These are phyloP conservation scores for Cherax quadricarinatus DNA, from an alignment of 1,140 invertebrate species.

Conservation along the genomic window DNA sequence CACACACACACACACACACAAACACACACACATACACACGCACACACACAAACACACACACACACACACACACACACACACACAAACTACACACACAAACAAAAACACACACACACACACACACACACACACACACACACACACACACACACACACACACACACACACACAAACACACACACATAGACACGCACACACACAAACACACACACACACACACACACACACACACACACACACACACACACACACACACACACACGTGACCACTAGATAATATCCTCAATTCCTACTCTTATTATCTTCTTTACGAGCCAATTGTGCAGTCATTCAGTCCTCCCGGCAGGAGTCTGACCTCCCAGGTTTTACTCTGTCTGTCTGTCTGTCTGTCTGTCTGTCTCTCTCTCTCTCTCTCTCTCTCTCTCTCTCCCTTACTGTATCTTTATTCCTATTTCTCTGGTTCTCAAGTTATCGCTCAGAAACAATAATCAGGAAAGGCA, in stretches of 20 bases:
- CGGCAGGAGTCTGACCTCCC: neutral
- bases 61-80: too few relatives aligned
- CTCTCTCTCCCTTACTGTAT: neutral
- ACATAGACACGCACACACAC: too few relatives aligned
- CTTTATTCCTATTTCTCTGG: neutral
- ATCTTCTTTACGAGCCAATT: constrained; percentile 5
- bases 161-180: too few relatives aligned
- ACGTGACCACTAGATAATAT: neutral
- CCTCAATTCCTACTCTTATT: neutral
- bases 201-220: neutral
- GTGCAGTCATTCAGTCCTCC: neutral
- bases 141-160: too few relatives aligned
- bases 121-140: too few relatives aligned
- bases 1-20: too few relatives aligned
- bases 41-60: too few relatives aligned
- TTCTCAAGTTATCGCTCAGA: too few relatives aligned
- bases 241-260: constrained; percentile 6
- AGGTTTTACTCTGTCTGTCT: constrained; percentile 8
- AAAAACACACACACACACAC: too few relatives aligned
- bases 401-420: constrained; percentile 38
- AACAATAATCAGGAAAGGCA: too few relatives aligned
- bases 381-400: constrained; percentile 18
- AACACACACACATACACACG: too few relatives aligned
- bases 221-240: neutral
- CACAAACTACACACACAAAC: too few relatives aligned